Percentiles rank a stretch among this genome's conserved stretches.
These are phyloP conservation scores for Zaprionus tsacasi DNA, from an alignment of 1,140 invertebrate genomes.

Conservation along the genomic window DNA sequence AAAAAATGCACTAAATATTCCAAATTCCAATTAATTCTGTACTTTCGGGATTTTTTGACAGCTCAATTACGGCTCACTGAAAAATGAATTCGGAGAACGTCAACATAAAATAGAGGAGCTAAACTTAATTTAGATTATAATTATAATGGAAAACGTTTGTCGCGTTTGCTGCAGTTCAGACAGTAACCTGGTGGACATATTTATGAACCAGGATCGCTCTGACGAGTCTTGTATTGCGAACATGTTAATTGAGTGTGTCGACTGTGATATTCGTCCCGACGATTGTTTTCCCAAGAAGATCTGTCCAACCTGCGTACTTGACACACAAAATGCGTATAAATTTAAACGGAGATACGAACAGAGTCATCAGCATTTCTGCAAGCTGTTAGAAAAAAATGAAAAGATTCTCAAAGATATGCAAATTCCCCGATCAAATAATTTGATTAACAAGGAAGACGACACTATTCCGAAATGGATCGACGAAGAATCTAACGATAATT, in stretches of 20 bases:
- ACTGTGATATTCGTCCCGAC: constrained; percentile 4
- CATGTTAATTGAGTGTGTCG: constrained; percentile 78
- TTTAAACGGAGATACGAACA: constrained; percentile 13
- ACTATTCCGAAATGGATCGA: background rate
- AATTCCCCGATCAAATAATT: background rate
- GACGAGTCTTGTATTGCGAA: background rate
- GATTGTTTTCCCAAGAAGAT: constrained; percentile 7
- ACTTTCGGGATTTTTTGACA: constrained; percentile 7
- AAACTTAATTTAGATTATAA: background rate
- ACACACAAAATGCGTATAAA: background rate
- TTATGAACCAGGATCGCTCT: background rate
- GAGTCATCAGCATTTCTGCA: constrained; percentile 15
- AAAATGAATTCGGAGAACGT: constrained; percentile 2
- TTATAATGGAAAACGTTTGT: constrained; percentile 17
- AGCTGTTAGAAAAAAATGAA: background rate
- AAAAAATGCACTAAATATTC: too few relatives aligned
- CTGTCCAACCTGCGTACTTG: background rate
- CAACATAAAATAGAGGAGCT: background rate
- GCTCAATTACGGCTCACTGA: background rate
- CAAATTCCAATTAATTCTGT: background rate
- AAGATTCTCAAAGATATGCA: background rate
- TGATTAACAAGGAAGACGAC: background rate
- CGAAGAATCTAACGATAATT: background rate
- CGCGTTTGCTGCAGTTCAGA: background rate
- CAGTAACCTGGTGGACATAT: constrained; percentile 5